phyloP scores from a whole-genome alignment of 1,140 invertebrate genomes.

The Hycleus phaleratus region DNA sequence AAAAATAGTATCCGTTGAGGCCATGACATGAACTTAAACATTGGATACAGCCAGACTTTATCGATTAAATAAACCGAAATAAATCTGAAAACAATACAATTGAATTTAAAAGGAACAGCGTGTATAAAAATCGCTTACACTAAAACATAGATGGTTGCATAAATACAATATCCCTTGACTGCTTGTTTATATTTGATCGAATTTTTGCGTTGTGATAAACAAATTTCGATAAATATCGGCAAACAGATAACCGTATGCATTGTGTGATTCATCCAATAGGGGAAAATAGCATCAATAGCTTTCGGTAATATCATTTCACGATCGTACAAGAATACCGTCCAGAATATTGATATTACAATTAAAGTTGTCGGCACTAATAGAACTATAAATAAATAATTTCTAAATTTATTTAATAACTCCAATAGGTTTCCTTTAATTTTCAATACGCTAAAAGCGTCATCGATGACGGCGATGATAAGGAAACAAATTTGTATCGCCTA shows the following conservation, averaged over 20 bases:
- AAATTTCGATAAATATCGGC: neutral
- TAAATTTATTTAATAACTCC: too few relatives aligned
- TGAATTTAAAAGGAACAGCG: too few relatives aligned
- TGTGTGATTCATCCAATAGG: neutral
- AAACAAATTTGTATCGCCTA: too few relatives aligned
- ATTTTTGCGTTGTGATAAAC: neutral
- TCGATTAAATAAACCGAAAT: too few relatives aligned
- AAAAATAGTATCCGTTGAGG: too few relatives aligned
- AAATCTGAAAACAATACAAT: too few relatives aligned
- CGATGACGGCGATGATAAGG: too few relatives aligned
- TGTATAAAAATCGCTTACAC: too few relatives aligned
- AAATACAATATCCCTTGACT: neutral
- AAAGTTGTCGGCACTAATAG: neutral
- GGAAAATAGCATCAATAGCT: neutral
- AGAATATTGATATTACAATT: neutral
- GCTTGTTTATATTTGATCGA: neutral
- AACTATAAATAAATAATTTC: neutral
- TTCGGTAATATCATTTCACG: neutral
- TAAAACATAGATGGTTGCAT: neutral
- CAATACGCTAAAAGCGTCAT: too few relatives aligned
- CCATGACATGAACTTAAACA: too few relatives aligned
- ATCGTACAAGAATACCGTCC: neutral
- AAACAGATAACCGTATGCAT: neutral
- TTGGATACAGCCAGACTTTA: too few relatives aligned
- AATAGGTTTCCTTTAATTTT: too few relatives aligned